Conservation (phyloP, 35 echinoderm and acorn worm species). For the Diadema setosum region DNA sequence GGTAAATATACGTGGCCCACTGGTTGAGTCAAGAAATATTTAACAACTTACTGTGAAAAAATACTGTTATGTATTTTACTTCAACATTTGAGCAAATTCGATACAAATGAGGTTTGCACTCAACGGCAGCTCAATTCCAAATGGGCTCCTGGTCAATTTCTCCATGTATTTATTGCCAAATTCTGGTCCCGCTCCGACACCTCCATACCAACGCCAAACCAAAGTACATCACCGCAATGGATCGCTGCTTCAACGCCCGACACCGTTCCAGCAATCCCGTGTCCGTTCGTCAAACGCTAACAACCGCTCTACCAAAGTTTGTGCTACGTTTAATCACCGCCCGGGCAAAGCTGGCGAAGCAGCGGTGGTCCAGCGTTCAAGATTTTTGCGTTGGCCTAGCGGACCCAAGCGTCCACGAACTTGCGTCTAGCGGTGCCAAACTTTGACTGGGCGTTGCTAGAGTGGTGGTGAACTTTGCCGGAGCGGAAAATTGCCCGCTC, state of each 20-base stretch:
- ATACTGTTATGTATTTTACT: too few species aligned
- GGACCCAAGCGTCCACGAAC: neutral
- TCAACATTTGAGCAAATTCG: too few species aligned
- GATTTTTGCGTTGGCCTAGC: slow-evolving; percentile 1
- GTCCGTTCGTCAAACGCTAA: neutral
- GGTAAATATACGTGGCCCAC: too few species aligned
- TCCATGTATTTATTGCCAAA: too few species aligned
- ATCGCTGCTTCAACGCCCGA: neutral
- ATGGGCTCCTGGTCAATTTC: too few species aligned
- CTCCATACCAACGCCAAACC: slow-evolving; percentile 6
- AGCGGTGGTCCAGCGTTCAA: neutral
- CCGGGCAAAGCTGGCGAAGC: neutral
- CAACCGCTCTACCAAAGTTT: neutral
- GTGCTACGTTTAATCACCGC: neutral
- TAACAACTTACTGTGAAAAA: too few species aligned
- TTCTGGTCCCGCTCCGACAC: neutral
- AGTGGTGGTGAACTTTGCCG: neutral
- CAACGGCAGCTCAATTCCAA: too few species aligned
- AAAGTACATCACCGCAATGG: neutral
- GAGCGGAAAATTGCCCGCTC: slow-evolving; percentile 8
- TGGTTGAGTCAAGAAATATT: too few species aligned
- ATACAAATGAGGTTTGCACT: too few species aligned
- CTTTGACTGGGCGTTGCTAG: neutral
- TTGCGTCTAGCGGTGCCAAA: neutral
- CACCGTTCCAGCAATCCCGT: neutral